Evolutionary conservation across 2,888 invertebrate species (phyloP), one percentile per base, ranked within the genome.

Genomic region (Lithosia quadra): DNA sequence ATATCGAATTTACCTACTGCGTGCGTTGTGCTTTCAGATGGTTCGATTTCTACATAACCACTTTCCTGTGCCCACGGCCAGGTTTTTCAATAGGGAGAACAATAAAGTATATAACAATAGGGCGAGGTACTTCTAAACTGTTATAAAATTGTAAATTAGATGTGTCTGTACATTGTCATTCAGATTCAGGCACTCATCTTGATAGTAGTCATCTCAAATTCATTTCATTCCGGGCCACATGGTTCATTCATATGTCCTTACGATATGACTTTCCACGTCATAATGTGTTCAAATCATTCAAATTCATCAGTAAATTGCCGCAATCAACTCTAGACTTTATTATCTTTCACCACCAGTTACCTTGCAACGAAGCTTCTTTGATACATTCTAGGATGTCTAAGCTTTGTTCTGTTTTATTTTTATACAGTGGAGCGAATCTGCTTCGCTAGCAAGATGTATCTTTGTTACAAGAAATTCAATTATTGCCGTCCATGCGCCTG

Each of bases 381-480:
- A 33, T 63, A 21, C 24, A 18, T 53, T 15, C 33, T 33, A 55
- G 53, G 22, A n/a, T 15, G 18, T 21, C 15, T 55, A 63, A 63
- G 56, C 36, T 24, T 64, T 39, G 39, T 65, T 22, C 43, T 21
- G n/a, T 58, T 65, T 65, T 65, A 65, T 65, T 58, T n/a, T 33
- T 58, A 58, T 56, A 65, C 57, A 28, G 53, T 56, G 55, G 58
- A 66, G 72, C 73, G 36, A 21, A 58, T 58, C 58, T 65, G 68
- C 24, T 73, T 67, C 55, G 11, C 72, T 53, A 72, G 66, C 78
- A 73, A 75, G 80, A 81, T 75, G 71, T 74, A 80, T 80, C 74
- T 78, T 73, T 75, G 76, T 76, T 73, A 82, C 77, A 82, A 75
- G 77, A 82, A 80, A 81, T 82, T 80, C 80, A 82, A 81, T 81